phyloP scores from a whole-genome alignment of 1,140 invertebrate species.

The Megalopta genalis region DNA sequence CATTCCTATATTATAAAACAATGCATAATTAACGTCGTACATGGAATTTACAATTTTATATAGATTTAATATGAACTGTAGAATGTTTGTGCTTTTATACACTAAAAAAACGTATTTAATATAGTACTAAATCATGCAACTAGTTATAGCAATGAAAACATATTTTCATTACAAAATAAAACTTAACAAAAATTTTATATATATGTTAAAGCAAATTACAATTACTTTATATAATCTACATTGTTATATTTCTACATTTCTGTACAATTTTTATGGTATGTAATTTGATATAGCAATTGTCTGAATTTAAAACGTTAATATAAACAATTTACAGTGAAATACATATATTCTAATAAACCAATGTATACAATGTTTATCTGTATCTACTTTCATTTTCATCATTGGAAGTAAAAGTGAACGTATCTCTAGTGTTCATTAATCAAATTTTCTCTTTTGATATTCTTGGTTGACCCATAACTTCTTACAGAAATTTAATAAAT shows the following conservation, averaged over 20 bases:
- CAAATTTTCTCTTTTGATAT: background rate
- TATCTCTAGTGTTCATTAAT: background rate
- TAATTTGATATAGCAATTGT: background rate
- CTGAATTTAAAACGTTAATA: background rate
- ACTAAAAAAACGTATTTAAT: background rate
- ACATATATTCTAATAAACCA: background rate
- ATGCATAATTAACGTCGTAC: constrained; percentile 5
- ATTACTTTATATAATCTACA: background rate
- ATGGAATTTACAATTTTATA: constrained; percentile 8
- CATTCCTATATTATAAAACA: constrained; percentile 22
- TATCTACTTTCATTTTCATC: background rate
- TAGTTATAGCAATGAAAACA: background rate
- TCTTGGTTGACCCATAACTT: constrained; percentile 3
- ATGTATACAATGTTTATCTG: background rate
- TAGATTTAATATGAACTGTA: background rate
- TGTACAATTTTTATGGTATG: background rate
- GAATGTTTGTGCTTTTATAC: background rate
- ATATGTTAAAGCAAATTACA: background rate
- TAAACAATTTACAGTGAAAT: background rate
- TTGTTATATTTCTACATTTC: background rate
- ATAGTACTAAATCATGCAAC: background rate
- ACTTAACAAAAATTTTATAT: background rate
- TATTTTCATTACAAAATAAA: background rate
- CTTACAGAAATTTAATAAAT: background rate
- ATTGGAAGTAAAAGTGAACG: background rate